Base-by-base conservation (phyloP, 2,113 vertebrate species). In the Mesoclemmys tuberculata region DNA sequence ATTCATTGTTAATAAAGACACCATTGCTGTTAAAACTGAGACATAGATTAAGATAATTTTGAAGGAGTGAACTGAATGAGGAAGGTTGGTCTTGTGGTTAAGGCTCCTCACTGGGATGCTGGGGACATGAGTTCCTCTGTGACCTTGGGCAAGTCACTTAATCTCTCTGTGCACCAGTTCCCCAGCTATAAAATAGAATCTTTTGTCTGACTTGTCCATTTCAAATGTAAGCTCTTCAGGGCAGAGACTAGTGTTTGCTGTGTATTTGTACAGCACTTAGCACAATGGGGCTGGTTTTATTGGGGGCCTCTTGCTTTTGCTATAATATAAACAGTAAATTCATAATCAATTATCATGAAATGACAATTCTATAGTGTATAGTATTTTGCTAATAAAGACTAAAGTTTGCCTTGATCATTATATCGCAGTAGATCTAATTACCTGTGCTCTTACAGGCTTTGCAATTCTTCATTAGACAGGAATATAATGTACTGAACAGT, bases 251-350 rank as follows among this genome's bases (percentile, higher is more conserved):
- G 4, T 61, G 12, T 22, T 71, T 58, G 1, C 52, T 74, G 51
- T 35, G 16, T 78, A 29, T 31, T 24, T 75, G 38, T 83, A 74
- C 80, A 80, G 3, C 38, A 74, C 19, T 0, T 0, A 49, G 12
- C 3, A 84, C 19, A 8, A 78, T 49, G 48, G 48, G 46, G 29
- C 19, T 10, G 22, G 2, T 2, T 64, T 52, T 78, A 3, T 87
- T 79, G 46, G 4, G 41, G 82, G 10, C 29, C 56, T 29, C 87
- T 88, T 22, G 78, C 22, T 12, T 7, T 84, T 91, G 82, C 10
- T 87, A 27, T 81, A 10, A 41, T n/a, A 77, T 24, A 56, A n/a
- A 2, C 18, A 80, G 64, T 49, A 82, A 82, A 83, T 58, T 88
- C 8, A 54, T 5, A 54, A 26, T 3, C 84, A 80, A 78, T 49